Evolutionary conservation across 1,140 invertebrate species (phyloP).

Genomic region (Bombus pyrosoma): DNA sequence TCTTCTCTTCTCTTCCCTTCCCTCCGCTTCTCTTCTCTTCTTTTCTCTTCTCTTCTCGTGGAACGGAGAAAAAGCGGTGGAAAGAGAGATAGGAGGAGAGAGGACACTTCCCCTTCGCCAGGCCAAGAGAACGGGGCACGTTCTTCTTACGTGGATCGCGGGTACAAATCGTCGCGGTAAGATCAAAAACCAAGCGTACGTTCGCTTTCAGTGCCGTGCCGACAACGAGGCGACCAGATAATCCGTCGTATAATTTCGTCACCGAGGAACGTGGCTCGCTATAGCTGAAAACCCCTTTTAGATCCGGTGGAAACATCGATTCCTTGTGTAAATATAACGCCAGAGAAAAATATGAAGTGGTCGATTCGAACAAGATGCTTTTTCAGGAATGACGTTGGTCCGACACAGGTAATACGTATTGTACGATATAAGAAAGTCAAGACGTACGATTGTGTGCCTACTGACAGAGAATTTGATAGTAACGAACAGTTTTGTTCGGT

Average conservation of each 20-base stretch:
- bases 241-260: conserved; percentile 60
- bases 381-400: background rate
- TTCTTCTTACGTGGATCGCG: conserved; percentile 60
- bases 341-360: conserved; percentile 30
- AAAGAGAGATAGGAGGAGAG: conserved; percentile 7
- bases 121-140: conserved; percentile 41
- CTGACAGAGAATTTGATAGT: background rate
- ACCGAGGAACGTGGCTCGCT: background rate
- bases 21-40: background rate
- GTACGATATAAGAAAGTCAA: background rate
- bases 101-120: conserved; percentile 7
- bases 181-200: conserved; percentile 61
- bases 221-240: conserved; percentile 50
- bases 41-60: conserved; percentile 13
- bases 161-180: conserved; percentile 69
- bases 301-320: background rate
- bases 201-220: conserved; percentile 48
- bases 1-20: background rate
- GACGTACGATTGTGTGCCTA: background rate
- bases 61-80: conserved; percentile 52
- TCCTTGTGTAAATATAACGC: conserved; percentile 1
- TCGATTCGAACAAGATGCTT: background rate
- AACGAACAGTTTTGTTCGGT: background rate
- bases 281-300: conserved; percentile 11
- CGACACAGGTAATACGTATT: background rate